Evolutionary conservation across 2,797 vertebrate species (phyloP), one percentile per base, ranked within the genome.

Genomic region (Spatula versicolor): DNA sequence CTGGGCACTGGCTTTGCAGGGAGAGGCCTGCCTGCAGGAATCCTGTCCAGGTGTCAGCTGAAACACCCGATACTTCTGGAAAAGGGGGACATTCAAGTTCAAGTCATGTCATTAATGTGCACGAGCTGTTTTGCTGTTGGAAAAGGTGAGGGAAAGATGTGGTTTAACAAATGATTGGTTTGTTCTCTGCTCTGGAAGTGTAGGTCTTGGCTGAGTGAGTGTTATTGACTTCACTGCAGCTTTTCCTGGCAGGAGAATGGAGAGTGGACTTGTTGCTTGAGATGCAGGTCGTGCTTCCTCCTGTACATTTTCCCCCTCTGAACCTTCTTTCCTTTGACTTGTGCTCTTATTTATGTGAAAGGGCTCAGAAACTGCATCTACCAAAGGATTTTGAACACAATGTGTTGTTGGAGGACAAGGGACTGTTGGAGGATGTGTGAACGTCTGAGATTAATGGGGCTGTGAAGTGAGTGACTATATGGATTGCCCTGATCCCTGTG

Each of bases 291-390:
- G 2, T 15, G 30, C 48, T 84, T 88, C 31, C 67, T 69, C 37
- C 50, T 56, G 21, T 69, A 20, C 28, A 15, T 15, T 91, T 69
- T 33, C 46, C 12, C 16, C 13, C 37, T 79, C 59, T 58, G 59
- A 76, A 25, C 12, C 3, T 21, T 19, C 21, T 73, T 55, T 72
- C 33, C 39, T 58, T 55, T 19, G 7, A 68, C 5, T 9, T 75
- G 20, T 45, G 26, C 19, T 66, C 17, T 45, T 25, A 2, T 11
- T 72, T 30, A 8, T 0, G 1, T 0, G 0, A 55, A 79, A 58
- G 33, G 18, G 10, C 43, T 56, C 25, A 30, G 19, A 3, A 9
- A 18, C 15, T 20, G 19, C 17, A 17, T 9, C 19, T 58, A 60
- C 43, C 22, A 58, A 46, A 67, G 30, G 22, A 41, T 39, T 19